Evolutionary conservation across 2,888 invertebrate species (phyloP).

Genomic region (Euspilapteryx auroguttella): DNA sequence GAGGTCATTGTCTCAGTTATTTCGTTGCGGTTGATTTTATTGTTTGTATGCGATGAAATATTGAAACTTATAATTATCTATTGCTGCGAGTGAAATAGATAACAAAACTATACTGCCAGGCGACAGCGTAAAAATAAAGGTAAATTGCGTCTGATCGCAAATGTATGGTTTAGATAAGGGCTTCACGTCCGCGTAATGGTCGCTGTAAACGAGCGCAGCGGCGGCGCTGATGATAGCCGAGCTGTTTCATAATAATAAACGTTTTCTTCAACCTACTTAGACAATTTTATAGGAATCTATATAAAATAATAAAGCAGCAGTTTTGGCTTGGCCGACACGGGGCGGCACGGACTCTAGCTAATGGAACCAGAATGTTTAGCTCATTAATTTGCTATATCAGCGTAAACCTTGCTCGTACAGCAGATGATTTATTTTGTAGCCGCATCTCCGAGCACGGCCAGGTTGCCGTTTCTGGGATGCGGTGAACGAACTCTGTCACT

Average conservation of each 20-base stretch:
- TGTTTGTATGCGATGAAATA: too few relatives aligned
- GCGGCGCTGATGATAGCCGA: constrained; percentile 13
- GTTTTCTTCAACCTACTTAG: constrained; percentile 6
- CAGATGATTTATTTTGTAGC: constrained; percentile 30
- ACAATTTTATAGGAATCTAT: too few relatives aligned
- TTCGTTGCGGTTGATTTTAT: too few relatives aligned
- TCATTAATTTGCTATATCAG: constrained; percentile 26
- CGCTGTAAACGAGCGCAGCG: constrained; percentile 16
- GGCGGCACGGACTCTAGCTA: neutral
- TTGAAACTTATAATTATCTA: too few relatives aligned
- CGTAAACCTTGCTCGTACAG: constrained; percentile 14
- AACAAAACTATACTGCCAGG: too few relatives aligned
- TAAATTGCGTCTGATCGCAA: constrained; percentile 15
- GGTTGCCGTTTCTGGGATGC: constrained; percentile 11
- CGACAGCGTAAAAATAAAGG: constrained; percentile 24
- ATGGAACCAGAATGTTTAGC: constrained; percentile 9
- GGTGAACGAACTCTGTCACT: constrained; percentile 55
- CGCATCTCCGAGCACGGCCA: neutral
- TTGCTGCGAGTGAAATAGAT: too few relatives aligned
- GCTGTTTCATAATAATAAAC: constrained; percentile 13
- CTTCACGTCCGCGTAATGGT: constrained; percentile 23
- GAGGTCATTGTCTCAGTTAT: too few relatives aligned
- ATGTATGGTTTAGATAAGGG: constrained; percentile 33
- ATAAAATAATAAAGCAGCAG: too few relatives aligned
- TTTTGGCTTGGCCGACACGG: neutral